Evolutionary conservation across 2,797 vertebrate species (phyloP).

Genomic region (Notoglanidium macrostoma): DNA sequence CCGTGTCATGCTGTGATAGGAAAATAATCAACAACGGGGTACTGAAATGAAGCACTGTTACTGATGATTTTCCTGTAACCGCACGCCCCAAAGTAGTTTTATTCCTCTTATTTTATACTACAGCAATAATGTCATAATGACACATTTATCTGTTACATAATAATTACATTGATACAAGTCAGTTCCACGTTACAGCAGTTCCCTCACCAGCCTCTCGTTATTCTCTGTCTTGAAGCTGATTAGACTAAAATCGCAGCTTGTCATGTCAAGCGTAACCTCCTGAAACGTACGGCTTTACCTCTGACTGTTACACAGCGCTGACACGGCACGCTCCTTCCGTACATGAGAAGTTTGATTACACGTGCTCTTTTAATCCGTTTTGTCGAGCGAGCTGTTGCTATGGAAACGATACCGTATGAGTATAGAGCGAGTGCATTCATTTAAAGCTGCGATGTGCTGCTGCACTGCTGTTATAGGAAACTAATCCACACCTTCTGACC

Average conservation of each 20-base stretch:
- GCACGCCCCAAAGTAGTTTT: neutral
- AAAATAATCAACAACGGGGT: neutral
- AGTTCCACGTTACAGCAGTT: neutral
- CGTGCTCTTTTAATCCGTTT: neutral
- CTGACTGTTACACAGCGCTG: neutral
- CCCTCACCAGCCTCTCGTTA: neutral
- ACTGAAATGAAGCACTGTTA: neutral
- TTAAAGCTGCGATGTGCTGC: neutral
- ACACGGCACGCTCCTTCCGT: neutral
- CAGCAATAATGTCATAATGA: neutral
- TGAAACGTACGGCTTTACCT: neutral
- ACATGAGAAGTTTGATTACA: neutral
- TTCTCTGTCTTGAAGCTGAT: neutral
- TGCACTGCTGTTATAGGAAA: neutral
- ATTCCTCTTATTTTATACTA: neutral
- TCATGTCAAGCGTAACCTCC: no score
- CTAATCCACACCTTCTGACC: neutral
- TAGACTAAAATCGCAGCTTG: no score
- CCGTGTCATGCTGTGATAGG: neutral
- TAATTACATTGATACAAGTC: neutral
- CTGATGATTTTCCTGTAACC: neutral
- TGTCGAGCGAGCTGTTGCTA: neutral
- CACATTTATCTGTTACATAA: neutral
- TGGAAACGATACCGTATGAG: neutral
- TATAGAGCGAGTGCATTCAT: neutral